A percentile compares a stretch with the other conserved stretches of the same genome.
These are phyloP conservation scores for Gnathochromis pfefferi DNA, from an alignment of 2,113 vertebrate genomes.

Conservation along the genomic window DNA sequence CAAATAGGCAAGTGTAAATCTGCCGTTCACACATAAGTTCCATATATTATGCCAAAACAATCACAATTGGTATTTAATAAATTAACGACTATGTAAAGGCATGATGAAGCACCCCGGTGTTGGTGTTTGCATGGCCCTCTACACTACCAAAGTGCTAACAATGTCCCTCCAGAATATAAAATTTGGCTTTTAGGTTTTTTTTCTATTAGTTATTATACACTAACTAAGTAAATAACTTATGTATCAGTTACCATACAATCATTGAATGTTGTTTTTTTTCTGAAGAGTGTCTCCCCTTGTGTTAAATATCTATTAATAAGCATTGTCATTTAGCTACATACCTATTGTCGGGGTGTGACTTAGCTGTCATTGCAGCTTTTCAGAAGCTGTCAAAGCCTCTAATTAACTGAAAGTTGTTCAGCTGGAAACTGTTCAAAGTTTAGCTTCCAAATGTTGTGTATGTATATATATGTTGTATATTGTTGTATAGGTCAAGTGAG, in stretches of 20 bases:
- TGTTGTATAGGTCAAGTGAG: background rate
- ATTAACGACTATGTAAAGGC: background rate
- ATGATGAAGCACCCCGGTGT: background rate
- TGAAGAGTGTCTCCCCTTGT: background rate
- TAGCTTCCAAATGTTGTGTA: background rate
- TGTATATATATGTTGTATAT: background rate
- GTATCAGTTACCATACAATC: background rate
- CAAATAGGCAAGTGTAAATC: background rate
- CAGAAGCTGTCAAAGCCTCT: background rate
- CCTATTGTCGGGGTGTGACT: background rate
- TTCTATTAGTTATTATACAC: background rate
- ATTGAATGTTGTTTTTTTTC: background rate
- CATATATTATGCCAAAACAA: background rate
- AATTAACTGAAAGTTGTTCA: background rate
- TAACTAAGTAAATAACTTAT: background rate
- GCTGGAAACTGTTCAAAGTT: background rate
- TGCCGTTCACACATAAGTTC: background rate
- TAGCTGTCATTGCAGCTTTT: background rate
- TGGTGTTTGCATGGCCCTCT: background rate
- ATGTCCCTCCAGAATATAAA: background rate
- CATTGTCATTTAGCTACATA: background rate
- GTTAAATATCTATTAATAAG: background rate
- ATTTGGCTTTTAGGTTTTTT: background rate
- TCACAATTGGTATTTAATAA: background rate
- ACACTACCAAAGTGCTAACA: background rate